These are phyloP conservation scores for Xenopus borealis DNA, from an alignment of 2,113 vertebrate genomes.

Conservation along the genomic window DNA sequence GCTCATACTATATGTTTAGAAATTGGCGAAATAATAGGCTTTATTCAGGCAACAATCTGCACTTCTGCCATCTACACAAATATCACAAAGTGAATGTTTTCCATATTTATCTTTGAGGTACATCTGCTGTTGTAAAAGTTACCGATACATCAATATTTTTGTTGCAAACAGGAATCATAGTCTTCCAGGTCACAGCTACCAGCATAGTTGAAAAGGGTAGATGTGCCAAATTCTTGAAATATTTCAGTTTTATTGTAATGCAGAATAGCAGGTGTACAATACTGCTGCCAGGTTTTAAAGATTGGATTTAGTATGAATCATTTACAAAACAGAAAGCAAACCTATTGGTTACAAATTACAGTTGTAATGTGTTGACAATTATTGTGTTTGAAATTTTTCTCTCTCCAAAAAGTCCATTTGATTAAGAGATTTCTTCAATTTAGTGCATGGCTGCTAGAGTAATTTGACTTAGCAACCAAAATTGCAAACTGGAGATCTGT, in stretches of 20 bases:
- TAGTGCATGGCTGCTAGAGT: too few relatives aligned
- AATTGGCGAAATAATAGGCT: too few relatives aligned
- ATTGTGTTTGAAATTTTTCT: too few relatives aligned
- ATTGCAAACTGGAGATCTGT: too few relatives aligned
- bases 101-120: constrained; percentile 54
- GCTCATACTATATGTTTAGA: too few relatives aligned
- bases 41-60: neutral
- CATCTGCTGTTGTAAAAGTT: constrained; percentile 50
- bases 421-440: too few relatives aligned
- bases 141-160: constrained; percentile 49
- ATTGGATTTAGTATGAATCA: constrained; percentile 46
- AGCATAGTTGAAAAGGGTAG: constrained; percentile 49
- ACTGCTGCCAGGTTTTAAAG: constrained; percentile 54
- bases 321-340: constrained; percentile 52
- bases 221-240: constrained; percentile 72
- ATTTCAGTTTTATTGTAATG: constrained; percentile 70
- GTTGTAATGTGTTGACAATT: too few relatives aligned
- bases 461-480: too few relatives aligned
- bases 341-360: neutral
- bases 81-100: constrained; percentile 59
- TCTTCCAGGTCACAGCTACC: constrained; percentile 52
- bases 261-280: constrained; percentile 64
- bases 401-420: too few relatives aligned
- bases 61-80: constrained; percentile 48
- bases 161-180: constrained; percentile 49